Base-by-base conservation (phyloP, 1,140 invertebrate genomes). In the Streblospio benedicti region DNA sequence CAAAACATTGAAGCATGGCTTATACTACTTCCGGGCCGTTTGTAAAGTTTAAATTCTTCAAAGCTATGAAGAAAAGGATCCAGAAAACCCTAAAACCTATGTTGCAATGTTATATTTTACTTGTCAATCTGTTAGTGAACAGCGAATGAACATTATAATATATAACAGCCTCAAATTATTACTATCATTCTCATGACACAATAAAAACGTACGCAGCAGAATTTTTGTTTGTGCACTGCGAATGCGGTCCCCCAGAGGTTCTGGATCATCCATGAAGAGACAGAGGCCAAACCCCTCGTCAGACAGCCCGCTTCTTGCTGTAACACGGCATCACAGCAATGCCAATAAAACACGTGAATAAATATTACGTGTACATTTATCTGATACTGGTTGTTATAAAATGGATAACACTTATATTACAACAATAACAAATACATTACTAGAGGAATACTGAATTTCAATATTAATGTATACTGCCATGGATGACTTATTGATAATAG, bases 171-270 rank as follows among this genome's bases (percentile, higher is more conserved):
- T n/a, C n/a, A n/a, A n/a, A n/a, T n/a, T n/a, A n/a, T n/a, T n/a
- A n/a, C n/a, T n/a, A n/a, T n/a, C n/a, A n/a, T n/a, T n/a, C n/a
- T n/a, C n/a, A n/a, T n/a, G n/a, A 6, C 43, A 3, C 38, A 41
- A 18, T 9, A 47, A n/a, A n/a, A n/a, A n/a, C n/a, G n/a, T 57
- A 57, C 55, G 4, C 25, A 57, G 18, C 20, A 57, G 55, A n/a
- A 57, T 25, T 27, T 57, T 57, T 4, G 47, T 23, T 30, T 57
- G 28, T 25, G 27, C 32, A 43, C 55, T 57, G 20, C 55, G 23
- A 28, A 57, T 43, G 16, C 20, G 25, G 41, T 57, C 55, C 23
- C 41, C 18, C 16, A 57, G 55, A 6, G 55, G 33, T 45, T 57
- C 55, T 1, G 23, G 20, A 18, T 57, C 55, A 25, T 57, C 41